Evolutionary conservation across 2,888 invertebrate species (phyloP), one percentile per base, ranked within the genome.

Genomic region (Eupithecia subfuscata): DNA sequence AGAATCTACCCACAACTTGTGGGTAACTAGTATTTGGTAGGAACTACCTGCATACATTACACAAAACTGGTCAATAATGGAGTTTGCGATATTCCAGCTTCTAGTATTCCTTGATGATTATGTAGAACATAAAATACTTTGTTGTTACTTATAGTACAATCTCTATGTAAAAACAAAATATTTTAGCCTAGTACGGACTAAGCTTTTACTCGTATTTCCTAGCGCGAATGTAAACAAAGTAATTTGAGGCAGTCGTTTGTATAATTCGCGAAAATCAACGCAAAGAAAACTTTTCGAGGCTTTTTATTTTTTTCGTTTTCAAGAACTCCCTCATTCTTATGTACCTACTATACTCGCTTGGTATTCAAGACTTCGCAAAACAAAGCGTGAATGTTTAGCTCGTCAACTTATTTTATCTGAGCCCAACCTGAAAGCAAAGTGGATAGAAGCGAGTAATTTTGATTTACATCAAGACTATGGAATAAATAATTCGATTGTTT

Each of bases 291-390:
- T 67, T 67, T 34, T 40, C n/a, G 64, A 16, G 64, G 4, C 9
- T 18, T 34, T 37, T 37, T n/a, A 37, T 56, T 60, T 60, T 11
- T 25, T 12, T 25, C 12, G 22, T 25, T 25, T 25, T 40, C 9
- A 11, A 37, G 11, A 67, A 67, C 65, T 67, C 40, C 22, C 67
- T 67, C n/a, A 67, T 43, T 40, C 43, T 14, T 68, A 37, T n/a
- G 30, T 37, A 37, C 11, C 34, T 63, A 18, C 8, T n/a, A n/a
- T n/a, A 67, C 65, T 67, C 25, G 2, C 34, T 67, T 37, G 11
- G 65, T 67, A 67, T 67, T 67, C 65, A 67, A 40, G 40, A 40
- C 40, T n/a, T 11, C 65, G 22, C 37, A n/a, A 67, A 65, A 67
- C 22, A 40, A 67, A 67, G 65, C 65, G 65, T 4, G n/a, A 67